Percentiles rank a stretch among this genome's conserved stretches.
Evolutionary conservation across 2,113 vertebrate genomes (phyloP).

Genomic region (Marmota flaviventris): DNA sequence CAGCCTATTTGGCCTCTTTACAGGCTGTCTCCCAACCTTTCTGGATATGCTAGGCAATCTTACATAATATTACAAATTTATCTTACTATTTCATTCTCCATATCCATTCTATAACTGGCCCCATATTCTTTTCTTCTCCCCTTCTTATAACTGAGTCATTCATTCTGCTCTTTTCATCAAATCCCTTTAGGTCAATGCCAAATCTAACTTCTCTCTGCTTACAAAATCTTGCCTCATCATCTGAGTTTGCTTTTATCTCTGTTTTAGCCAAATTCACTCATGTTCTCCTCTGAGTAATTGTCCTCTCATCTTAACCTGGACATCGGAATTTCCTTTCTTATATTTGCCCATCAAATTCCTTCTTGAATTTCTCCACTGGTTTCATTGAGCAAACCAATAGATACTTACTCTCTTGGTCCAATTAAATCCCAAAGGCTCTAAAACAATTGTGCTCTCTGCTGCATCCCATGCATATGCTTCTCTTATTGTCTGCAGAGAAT

Average conservation of each 20-base stretch:
- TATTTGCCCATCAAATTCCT: not conserved
- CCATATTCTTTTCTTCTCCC: not conserved
- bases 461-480: not conserved
- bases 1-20: not conserved
- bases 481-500: not conserved
- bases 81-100: not conserved
- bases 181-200: slow-evolving; percentile 31
- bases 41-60: not conserved
- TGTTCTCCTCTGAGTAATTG: slow-evolving; percentile 35
- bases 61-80: not conserved
- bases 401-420: not conserved
- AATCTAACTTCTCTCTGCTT: slow-evolving; percentile 27
- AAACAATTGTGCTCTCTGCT: slow-evolving; percentile 5
- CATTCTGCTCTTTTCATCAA: slow-evolving; percentile 13
- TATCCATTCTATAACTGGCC: not conserved
- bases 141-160: not conserved
- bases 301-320: slow-evolving; percentile 41
- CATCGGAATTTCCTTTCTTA: slow-evolving; percentile 20
- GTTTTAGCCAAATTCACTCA: slow-evolving; percentile 56
- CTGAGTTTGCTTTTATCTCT: slow-evolving; percentile 44
- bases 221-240: not conserved
- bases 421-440: slow-evolving; percentile 38
- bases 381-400: slow-evolving; percentile 57
- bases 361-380: slow-evolving; percentile 52
- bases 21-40: not conserved